Base-by-base conservation (phyloP, 2,797 vertebrate species). In the Thalassophryne amazonica region DNA sequence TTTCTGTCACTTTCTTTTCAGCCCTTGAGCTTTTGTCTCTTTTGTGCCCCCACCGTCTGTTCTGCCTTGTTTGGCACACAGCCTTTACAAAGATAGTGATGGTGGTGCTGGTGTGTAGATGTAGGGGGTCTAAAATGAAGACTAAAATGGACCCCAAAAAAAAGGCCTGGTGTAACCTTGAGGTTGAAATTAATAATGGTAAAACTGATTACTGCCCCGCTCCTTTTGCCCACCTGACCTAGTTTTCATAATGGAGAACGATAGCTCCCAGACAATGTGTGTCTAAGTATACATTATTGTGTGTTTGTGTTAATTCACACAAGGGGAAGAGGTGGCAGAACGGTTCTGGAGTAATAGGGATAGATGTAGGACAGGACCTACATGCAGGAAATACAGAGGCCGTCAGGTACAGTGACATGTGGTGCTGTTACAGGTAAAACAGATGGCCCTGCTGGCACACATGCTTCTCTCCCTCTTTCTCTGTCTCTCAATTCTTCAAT, bases 151-250 rank as follows among this genome's bases (percentile, higher is more conserved):
- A 89, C 87, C n/a, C n/a, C n/a, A n/a, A n/a, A 89, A 86, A 85
- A 85, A 84, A 85, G 80, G 80, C 85, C 69, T 35, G 42, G 80
- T 17, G 46, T 76, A 91, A 89, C 87, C 89, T 91, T 89, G 86
- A 91, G 88, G 87, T 88, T 75, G 85, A 91, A 90, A 90, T 91
- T 91, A 91, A 89, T 91, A 91, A 90, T 87, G 84, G 90, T 91
- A 91, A 90, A 91, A 90, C 88, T 90, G 89, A 91, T 92, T 90
- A 91, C 86, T 86, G 81, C 81, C 86, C 85, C 72, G 64, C 80
- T 84, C 78, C 67, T 69, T 72, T 71, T 54, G 37, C 77, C 83
- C 78, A 76, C 60, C 76, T 83, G 87, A 88, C 88, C 90, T 88
- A 90, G 65, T 87, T 91, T 91, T 74, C 68, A 81, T 88, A 88